Evolutionary conservation across 2,888 invertebrate genomes (phyloP).

Genomic region (Carterocephalus palaemon): DNA sequence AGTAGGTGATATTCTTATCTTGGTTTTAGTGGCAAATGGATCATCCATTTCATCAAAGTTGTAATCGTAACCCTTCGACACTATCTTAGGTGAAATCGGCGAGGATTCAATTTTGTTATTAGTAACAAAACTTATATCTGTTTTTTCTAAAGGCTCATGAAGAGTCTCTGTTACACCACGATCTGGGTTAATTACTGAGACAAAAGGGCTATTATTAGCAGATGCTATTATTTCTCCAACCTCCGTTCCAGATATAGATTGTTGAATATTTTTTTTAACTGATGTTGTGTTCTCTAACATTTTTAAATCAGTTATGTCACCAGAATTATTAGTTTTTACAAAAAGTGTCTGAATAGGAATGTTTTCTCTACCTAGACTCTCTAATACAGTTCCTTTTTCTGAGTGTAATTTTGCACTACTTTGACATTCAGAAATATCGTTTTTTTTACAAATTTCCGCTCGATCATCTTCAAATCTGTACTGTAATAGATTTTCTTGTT

Average conservation of each 20-base stretch:
- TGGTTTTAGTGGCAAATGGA: conserved; percentile 64
- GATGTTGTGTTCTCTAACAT: too few species aligned
- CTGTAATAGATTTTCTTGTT: too few species aligned
- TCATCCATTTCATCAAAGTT: conserved; percentile 66
- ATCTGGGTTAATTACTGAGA: conserved; percentile 44
- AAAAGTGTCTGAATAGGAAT: neutral
- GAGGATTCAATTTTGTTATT: conserved; percentile 34
- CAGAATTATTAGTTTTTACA: neutral
- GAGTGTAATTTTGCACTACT: too few species aligned
- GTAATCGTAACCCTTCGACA: conserved; percentile 61
- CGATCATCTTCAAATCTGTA: too few species aligned
- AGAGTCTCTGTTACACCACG: conserved; percentile 23
- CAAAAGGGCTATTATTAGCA: conserved; percentile 54
- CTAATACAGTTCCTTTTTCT: too few species aligned
- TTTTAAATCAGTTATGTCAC: neutral
- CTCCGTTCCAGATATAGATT: neutral
- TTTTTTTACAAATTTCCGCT: too few species aligned
- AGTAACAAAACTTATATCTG: conserved; percentile 29
- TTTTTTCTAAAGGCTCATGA: conserved; percentile 28
- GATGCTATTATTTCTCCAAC: conserved; percentile 48
- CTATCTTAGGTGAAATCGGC: conserved; percentile 53
- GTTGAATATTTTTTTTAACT: neutral
- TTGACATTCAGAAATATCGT: too few species aligned
- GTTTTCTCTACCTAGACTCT: neutral
- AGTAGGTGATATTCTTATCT: conserved; percentile 55